phyloP scores from a whole-genome alignment of 1,140 invertebrate species.

The Tetramorium simillimum region DNA sequence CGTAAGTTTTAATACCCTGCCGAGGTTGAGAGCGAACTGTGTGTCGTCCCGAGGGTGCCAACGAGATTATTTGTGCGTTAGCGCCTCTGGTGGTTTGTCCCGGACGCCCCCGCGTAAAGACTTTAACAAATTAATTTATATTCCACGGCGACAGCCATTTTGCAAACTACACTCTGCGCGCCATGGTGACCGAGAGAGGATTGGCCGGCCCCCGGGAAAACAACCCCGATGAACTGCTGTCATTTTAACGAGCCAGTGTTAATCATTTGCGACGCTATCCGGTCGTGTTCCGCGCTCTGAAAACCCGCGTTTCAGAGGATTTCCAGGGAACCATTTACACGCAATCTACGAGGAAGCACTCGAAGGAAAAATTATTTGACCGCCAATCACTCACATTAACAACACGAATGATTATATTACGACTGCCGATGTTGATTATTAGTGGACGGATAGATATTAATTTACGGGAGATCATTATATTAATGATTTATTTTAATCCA shows the following conservation, averaged over 20 bases:
- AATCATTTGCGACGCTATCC: slow-evolving; percentile 34
- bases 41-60: slow-evolving; percentile 43
- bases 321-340: slow-evolving; percentile 14
- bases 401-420: slow-evolving; percentile 17
- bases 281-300: slow-evolving; percentile 26
- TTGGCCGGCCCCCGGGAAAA: slow-evolving; percentile 47
- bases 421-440: slow-evolving; percentile 1
- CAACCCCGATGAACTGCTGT: slow-evolving; percentile 54
- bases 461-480: slow-evolving; percentile 17
- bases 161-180: slow-evolving; percentile 40
- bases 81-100: slow-evolving; percentile 40
- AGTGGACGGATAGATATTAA: slow-evolving; percentile 27
- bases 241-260: slow-evolving; percentile 58
- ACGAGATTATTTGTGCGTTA: slow-evolving; percentile 64
- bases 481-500: slow-evolving; percentile 37
- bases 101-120: slow-evolving; percentile 22
- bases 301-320: slow-evolving; percentile 6
- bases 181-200: slow-evolving; percentile 11
- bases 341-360: slow-evolving; percentile 5
- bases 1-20: slow-evolving; percentile 67
- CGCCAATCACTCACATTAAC: slow-evolving; percentile 8
- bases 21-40: slow-evolving; percentile 27
- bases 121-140: slow-evolving; percentile 73
- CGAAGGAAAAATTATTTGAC: slow-evolving; percentile 34
- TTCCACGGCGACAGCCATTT: slow-evolving; percentile 64